A percentile compares a stretch with the other conserved stretches of the same genome.
Evolutionary conservation across 2,797 vertebrate genomes (phyloP).

Genomic region (Clamator glandarius): DNA sequence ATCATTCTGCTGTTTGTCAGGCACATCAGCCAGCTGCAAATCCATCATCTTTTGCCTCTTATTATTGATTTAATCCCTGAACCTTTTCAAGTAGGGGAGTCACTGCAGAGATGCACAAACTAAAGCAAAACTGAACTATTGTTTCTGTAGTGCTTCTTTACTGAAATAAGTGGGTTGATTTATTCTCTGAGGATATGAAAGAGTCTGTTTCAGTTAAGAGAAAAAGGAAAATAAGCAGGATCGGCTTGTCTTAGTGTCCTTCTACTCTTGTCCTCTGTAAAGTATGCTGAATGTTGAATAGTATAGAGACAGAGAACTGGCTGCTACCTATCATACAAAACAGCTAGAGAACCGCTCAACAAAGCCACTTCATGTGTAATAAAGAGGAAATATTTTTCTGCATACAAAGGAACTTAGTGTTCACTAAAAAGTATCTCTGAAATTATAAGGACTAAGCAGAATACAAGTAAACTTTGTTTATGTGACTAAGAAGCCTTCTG

Average conservation of each 20-base stretch:
- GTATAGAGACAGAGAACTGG: background rate
- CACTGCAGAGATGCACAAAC: background rate
- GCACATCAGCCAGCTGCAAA: background rate
- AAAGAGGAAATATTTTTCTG: background rate
- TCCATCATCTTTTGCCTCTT: background rate
- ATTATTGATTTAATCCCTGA: background rate
- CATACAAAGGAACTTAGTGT: background rate
- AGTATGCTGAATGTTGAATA: background rate
- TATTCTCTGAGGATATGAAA: background rate
- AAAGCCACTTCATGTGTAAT: background rate
- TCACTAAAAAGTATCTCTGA: background rate
- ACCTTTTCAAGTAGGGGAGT: background rate
- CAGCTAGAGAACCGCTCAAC: background rate
- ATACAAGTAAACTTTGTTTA: background rate
- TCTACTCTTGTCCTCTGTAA: background rate
- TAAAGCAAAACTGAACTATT: background rate
- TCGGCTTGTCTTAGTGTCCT: background rate
- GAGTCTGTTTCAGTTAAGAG: background rate
- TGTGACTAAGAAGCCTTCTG: background rate
- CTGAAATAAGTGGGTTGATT: background rate
- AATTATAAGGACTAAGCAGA: background rate
- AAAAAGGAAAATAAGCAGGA: background rate
- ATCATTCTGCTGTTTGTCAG: background rate
- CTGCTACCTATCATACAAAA: background rate
- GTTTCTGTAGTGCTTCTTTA: background rate